Evolutionary conservation across 2,113 vertebrate species (phyloP), one percentile per base, ranked within the genome.

Genomic region (Himantopus leucocephalus): DNA sequence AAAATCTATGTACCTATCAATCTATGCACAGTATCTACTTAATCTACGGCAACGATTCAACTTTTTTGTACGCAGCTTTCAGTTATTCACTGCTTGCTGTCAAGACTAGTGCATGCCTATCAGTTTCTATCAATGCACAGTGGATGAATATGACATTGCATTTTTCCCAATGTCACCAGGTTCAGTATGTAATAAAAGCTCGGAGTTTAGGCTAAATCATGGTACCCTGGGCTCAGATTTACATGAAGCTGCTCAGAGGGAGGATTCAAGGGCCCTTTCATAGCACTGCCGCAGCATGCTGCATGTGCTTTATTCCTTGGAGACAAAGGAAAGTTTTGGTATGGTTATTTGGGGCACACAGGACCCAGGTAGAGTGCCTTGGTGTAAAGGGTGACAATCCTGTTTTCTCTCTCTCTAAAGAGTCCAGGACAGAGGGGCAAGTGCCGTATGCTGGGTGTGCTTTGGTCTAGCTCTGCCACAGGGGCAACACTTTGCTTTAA

Each of bases 101-200:
- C 92, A 95, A 53, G 92, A 73, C 59, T 63, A 96, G 91, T 92
- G 77, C 92, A 97, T 81, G 91, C 78, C 84, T 96, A 94, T 97
- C 95, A 95, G 56, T 68, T 92, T 95, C 87, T 83, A 91, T 95
- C 86, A 96, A 83, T 17, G 74, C 41, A 58, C 32, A 67, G 22
- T 17, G 71, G 71, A 79, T 94, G 77, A 92, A 92, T 95, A 97
- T 97, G 92, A 95, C 87, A 92, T 35, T 55, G 80, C 32, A 95
- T 95, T 95, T 95, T 68, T 62, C 77, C 71, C 39, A 2, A 82
- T 82, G 74, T 52, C 92, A 92, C 66, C 74, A 85, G 55, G 80
- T 79, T 89, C 70, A 92, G 37, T 29, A 82, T 47, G 50, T 20
- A 71, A 85, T 67, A 85, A 92, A 89, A 87, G 53, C 78, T 87